Conservation (phyloP, 2,113 vertebrate species). For the Fregetta grallaria region DNA sequence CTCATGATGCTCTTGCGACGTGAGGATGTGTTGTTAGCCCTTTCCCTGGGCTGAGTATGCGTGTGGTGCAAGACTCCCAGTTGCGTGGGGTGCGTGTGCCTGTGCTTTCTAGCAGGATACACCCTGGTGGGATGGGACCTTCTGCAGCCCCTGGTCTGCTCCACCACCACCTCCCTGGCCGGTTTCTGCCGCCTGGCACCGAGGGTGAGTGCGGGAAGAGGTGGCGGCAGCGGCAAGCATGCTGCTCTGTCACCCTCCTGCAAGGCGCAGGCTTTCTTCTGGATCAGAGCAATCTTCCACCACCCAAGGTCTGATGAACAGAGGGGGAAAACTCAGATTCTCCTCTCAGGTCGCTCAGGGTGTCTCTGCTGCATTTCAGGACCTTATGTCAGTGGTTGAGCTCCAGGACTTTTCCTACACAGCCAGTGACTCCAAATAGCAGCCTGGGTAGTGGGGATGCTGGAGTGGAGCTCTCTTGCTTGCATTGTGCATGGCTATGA, state of each 20-base stretch:
- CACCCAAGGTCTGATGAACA: background rate
- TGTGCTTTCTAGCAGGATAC: background rate
- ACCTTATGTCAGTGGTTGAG: background rate
- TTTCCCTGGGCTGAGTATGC: background rate
- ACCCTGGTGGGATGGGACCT: rapidly evolving
- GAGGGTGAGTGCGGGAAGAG: background rate
- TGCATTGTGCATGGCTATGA: background rate
- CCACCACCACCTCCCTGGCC: background rate
- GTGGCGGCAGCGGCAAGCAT: rapidly evolving
- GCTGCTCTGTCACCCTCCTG: background rate
- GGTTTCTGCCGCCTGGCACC: background rate
- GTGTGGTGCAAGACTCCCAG: background rate
- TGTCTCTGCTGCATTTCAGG: background rate
- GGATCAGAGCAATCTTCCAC: background rate
- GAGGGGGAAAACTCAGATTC: background rate
- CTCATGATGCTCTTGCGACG: background rate
- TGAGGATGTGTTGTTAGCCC: background rate
- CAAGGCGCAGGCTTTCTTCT: background rate
- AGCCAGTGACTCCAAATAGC: background rate
- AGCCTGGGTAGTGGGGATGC: background rate
- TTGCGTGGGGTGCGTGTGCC: rapidly evolving
- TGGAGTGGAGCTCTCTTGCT: background rate
- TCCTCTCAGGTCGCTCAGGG: rapidly evolving
- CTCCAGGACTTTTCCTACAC: background rate
- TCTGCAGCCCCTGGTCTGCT: background rate